Evolutionary conservation across 2,113 vertebrate genomes (phyloP).

Genomic region (Toxotes jaculatrix): DNA sequence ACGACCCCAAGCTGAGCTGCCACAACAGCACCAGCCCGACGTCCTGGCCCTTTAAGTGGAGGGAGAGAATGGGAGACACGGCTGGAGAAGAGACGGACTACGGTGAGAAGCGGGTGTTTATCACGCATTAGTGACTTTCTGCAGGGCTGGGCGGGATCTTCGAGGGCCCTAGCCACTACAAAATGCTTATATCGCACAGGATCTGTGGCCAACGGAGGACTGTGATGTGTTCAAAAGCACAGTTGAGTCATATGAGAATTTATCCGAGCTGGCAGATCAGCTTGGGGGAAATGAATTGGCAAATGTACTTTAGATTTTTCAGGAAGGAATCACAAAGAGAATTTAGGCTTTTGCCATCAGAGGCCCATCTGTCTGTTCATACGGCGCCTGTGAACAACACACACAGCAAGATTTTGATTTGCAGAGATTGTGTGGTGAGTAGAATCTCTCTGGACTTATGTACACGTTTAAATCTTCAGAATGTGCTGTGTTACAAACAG

Average conservation of each 20-base stretch:
- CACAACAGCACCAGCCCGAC: constrained; percentile 77
- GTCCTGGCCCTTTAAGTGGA: constrained; percentile 83
- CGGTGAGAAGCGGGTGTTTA: constrained; percentile 53
- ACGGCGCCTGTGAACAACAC: neutral
- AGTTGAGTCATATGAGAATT: constrained; percentile 28
- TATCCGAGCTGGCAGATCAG: constrained; percentile 25
- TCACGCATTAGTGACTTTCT: constrained; percentile 53
- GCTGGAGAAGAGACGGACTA: constrained; percentile 48
- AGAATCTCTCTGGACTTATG: constrained; percentile 8
- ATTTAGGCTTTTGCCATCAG: neutral
- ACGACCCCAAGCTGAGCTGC: constrained; percentile 88
- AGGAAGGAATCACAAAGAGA: constrained; percentile 13
- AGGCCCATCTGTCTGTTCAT: constrained; percentile 18
- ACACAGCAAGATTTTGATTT: neutral
- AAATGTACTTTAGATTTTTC: constrained; percentile 33
- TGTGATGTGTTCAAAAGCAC: constrained; percentile 12
- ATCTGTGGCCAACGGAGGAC: constrained; percentile 8
- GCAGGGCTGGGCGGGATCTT: neutral
- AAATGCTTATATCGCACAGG: neutral
- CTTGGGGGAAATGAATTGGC: constrained; percentile 51
- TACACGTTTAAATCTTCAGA: constrained; percentile 18
- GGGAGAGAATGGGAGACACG: neutral
- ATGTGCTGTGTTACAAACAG: constrained; percentile 9
- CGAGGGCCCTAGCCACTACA: neutral
- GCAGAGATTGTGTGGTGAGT: neutral